Base-by-base conservation (phyloP, 1,140 invertebrate genomes). In the Neodiprion virginianus region DNA sequence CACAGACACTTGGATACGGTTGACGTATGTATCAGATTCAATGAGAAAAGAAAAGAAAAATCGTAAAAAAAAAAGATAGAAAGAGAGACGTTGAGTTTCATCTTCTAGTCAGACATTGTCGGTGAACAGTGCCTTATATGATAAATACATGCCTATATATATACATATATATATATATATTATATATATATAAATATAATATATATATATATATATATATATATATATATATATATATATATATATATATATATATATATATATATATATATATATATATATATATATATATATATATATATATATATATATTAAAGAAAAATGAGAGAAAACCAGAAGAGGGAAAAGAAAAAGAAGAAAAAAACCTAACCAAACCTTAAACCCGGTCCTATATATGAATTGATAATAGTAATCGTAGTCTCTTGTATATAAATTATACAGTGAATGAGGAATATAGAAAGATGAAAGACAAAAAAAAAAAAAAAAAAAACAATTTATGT, bases 21-120 rank as follows among this genome's bases (percentile, higher is more conserved):
- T 40, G 28, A 40, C 5, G 28, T 40, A 40, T 40, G 28, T 40
- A 40, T 5, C 28, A 5, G 28, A 40, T 40, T 40, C 2, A 40
- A 40, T 40, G 28, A 40, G 28, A 40, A 40, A 0, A 69, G 21
- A 5, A 47, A 69, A 69, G n/a, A 69, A 69, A 69, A 47, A 68
- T 11, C 2, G 17, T 65, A 14, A 65, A 17, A 14, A 69, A 68
- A 69, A 78, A 68, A 82, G 78, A 83, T 83, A 77, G 78, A 75
- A 78, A 82, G 83, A 87, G 53, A 61, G 11, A 61, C n/a, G 53
- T 61, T 14, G 86, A 87, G 85, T 85, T 89, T 89, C 85, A 84
- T 88, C 87, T 88, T 89, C 87, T 89, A 89, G 88, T 89, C 88
- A 89, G 84, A 86, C 85, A 88, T 85, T 88, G 86, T 88, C 86